phyloP scores from a whole-genome alignment of 2,797 vertebrate species.

The Tinamus major region DNA sequence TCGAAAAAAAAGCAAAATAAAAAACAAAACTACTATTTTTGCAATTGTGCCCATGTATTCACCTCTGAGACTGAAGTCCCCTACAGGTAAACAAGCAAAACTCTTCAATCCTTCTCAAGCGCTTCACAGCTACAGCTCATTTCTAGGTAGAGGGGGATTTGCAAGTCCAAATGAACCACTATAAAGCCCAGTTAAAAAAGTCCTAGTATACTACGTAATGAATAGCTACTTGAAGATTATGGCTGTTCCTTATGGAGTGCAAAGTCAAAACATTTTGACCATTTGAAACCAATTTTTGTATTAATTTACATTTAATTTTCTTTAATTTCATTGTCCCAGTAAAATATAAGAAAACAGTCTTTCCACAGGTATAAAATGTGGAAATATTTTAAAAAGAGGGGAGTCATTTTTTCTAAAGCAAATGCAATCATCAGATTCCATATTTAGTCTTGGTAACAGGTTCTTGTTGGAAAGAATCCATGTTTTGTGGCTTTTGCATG shows the following conservation, averaged over 20 bases:
- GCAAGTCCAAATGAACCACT: constrained; percentile 63
- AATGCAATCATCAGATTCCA: constrained; percentile 64
- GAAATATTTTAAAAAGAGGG: constrained; percentile 77
- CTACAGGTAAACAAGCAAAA: constrained; percentile 14
- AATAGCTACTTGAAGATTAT: constrained; percentile 45
- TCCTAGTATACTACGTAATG: constrained; percentile 53
- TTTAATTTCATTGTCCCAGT: constrained; percentile 73
- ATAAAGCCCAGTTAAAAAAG: constrained; percentile 60
- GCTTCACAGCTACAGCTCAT: constrained; percentile 54
- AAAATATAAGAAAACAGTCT: constrained; percentile 83
- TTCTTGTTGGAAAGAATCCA: constrained; percentile 75
- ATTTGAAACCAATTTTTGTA: constrained; percentile 64
- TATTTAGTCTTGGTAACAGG: constrained; percentile 69
- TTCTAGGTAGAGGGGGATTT: constrained; percentile 22
- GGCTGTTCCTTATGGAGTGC: constrained; percentile 80
- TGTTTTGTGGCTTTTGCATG: constrained; percentile 81
- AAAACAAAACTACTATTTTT: constrained; percentile 44
- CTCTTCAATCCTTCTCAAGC: constrained; percentile 65
- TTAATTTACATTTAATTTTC: constrained; percentile 73
- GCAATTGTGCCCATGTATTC: constrained; percentile 54
- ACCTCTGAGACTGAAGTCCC: constrained; percentile 34
- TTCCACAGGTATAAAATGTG: constrained; percentile 82
- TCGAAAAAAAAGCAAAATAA: not conserved
- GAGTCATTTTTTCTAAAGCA: constrained; percentile 65
- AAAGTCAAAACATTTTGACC: constrained; percentile 68